These are phyloP conservation scores for Philereme transversata DNA, from an alignment of 2,888 invertebrate genomes.

Conservation along the genomic window DNA sequence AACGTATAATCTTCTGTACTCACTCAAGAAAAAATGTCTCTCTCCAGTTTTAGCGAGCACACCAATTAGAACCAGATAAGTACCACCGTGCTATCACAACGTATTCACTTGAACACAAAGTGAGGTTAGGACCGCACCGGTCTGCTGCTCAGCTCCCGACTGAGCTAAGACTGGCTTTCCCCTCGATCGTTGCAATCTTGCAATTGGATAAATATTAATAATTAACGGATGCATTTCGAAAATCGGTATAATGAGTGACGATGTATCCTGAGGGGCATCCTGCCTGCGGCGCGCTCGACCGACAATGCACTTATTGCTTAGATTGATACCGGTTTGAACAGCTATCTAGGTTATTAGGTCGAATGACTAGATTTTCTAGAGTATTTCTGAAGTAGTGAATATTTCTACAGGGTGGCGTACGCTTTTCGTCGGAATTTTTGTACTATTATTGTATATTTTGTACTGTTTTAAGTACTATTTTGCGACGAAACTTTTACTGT, in stretches of 20 bases:
- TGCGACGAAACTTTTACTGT: too few species aligned
- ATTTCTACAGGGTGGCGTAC: too few species aligned
- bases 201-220: slow-evolving; percentile 43
- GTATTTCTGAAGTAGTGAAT: background rate
- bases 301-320: slow-evolving; percentile 26
- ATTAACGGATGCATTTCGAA: slow-evolving; percentile 69
- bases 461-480: too few species aligned
- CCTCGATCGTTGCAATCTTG: slow-evolving; percentile 31
- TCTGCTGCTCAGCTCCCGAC: slow-evolving; percentile 16
- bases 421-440: too few species aligned
- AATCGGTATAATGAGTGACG: slow-evolving; percentile 52
- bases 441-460: too few species aligned
- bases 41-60: slow-evolving; percentile 57
- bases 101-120: slow-evolving; percentile 45
- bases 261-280: slow-evolving; percentile 61
- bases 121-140: slow-evolving; percentile 25
- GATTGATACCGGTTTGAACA: slow-evolving; percentile 15
- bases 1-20: slow-evolving; percentile 41
- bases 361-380: slow-evolving; percentile 1
- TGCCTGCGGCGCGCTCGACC: slow-evolving; percentile 41
- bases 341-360: slow-evolving; percentile 22
- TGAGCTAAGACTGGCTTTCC: slow-evolving; percentile 32
- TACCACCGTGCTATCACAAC: slow-evolving; percentile 37
- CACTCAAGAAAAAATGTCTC: slow-evolving; percentile 65
- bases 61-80: slow-evolving; percentile 68